These are phyloP conservation scores for Heterohyrax brucei DNA, from an alignment of 2,797 vertebrate species.

Conservation along the genomic window DNA sequence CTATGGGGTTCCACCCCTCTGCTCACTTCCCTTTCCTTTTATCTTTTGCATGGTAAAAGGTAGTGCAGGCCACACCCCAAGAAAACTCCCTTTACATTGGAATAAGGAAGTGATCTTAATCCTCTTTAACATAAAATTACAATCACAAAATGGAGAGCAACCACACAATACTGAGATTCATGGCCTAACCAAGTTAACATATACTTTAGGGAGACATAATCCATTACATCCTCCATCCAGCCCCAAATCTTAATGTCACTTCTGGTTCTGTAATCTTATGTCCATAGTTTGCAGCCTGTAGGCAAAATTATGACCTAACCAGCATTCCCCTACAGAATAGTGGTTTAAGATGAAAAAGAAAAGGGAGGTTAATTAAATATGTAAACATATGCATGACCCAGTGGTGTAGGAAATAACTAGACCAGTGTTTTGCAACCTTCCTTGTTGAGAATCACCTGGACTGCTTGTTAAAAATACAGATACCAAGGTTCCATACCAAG, in stretches of 20 bases:
- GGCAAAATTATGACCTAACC: constrained; percentile 7
- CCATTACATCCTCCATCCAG: background rate
- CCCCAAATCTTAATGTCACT: background rate
- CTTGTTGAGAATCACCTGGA: background rate
- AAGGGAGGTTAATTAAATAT: background rate
- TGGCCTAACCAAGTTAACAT: too few relatives aligned
- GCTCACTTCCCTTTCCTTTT: too few relatives aligned
- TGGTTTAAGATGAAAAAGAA: constrained; percentile 15
- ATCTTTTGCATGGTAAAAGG: too few relatives aligned
- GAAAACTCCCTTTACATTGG: too few relatives aligned
- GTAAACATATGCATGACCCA: background rate
- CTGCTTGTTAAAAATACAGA: constrained; percentile 8
- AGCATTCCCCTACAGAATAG: background rate
- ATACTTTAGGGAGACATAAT: too few relatives aligned
- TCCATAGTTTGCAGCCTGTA: background rate
- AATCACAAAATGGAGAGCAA: too few relatives aligned
- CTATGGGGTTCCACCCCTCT: too few relatives aligned
- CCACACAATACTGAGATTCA: too few relatives aligned
- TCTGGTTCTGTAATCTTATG: constrained; percentile 43
- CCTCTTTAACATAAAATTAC: too few relatives aligned
- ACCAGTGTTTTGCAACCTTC: constrained; percentile 6
- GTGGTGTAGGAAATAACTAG: background rate
- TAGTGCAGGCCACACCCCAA: too few relatives aligned
- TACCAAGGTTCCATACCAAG: background rate
- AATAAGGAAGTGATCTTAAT: too few relatives aligned